A percentile compares a stretch with the other conserved stretches of the same genome.
Conservation (phyloP, 2,113 vertebrate genomes). For the Ancistrus triradiatus region DNA sequence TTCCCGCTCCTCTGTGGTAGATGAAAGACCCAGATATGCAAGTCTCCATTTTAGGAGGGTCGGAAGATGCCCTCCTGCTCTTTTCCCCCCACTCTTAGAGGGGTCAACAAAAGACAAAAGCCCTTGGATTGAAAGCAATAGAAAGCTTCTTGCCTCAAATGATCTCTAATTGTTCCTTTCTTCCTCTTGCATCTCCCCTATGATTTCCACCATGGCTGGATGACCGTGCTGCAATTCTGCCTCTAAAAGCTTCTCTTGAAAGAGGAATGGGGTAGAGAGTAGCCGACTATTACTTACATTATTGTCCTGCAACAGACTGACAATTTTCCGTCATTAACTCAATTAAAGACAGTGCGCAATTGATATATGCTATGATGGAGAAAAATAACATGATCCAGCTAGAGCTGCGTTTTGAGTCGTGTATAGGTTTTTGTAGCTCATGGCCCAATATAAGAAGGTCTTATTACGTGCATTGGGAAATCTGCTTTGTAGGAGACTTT, state of each 20-base stretch:
- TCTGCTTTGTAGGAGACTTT: too few relatives aligned
- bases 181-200: slow-evolving; percentile 75
- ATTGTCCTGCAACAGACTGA: slow-evolving; percentile 53
- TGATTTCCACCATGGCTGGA: slow-evolving; percentile 69
- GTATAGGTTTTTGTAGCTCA: not conserved
- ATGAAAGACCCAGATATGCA: slow-evolving; percentile 84
- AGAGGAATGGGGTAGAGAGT: slow-evolving; percentile 63
- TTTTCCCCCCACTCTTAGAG: slow-evolving; percentile 77
- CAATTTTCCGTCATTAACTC: slow-evolving; percentile 52
- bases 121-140: slow-evolving; percentile 78
- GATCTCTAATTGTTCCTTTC: slow-evolving; percentile 96
- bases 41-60: slow-evolving; percentile 70
- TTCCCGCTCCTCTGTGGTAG: slow-evolving; percentile 76
- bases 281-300: slow-evolving; percentile 73
- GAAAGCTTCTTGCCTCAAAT: slow-evolving; percentile 90
- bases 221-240: slow-evolving; percentile 69
- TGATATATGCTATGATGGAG: slow-evolving; percentile 50
- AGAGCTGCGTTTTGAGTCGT: slow-evolving; percentile 9
- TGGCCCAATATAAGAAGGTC: too few relatives aligned
- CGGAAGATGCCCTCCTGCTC: slow-evolving; percentile 52
- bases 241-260: slow-evolving; percentile 74
- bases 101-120: slow-evolving; percentile 88
- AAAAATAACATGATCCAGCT: slow-evolving; percentile 4
- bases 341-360: slow-evolving; percentile 61
- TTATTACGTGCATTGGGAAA: too few relatives aligned